phyloP scores from a whole-genome alignment of 1,140 invertebrate species.

The Melanaphis sacchari region DNA sequence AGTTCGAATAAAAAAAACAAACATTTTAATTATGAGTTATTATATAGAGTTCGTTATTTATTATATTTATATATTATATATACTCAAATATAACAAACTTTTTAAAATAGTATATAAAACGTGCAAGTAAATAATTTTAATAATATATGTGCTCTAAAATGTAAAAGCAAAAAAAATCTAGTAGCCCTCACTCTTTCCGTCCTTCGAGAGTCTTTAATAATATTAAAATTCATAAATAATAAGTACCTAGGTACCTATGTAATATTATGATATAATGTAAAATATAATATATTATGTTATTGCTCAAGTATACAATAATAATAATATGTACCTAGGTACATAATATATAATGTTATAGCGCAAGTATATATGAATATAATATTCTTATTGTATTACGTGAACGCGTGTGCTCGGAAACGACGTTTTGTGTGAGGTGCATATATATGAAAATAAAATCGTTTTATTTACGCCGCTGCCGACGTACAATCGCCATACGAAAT shows the following conservation, averaged over 20 bases:
- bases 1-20: background rate
- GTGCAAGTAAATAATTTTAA: background rate
- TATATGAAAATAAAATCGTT: background rate
- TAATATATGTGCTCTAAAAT: background rate
- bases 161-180: background rate
- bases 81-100: background rate
- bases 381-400: background rate
- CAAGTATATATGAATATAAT: background rate
- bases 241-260: background rate
- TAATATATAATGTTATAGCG: background rate
- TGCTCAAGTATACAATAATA: background rate
- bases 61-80: background rate
- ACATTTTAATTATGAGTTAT: slow-evolving; percentile 15
- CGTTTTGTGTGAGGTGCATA: background rate
- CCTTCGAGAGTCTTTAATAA: background rate
- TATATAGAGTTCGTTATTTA: background rate
- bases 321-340: background rate
- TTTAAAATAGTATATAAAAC: background rate
- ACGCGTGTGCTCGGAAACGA: background rate
- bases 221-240: slow-evolving; percentile 1
- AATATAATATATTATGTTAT: background rate
- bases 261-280: slow-evolving; percentile 1
- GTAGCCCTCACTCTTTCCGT: background rate
- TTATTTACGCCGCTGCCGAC: background rate
- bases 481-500: background rate